Evolutionary conservation across 2,888 invertebrate species (phyloP), one percentile per base, ranked within the genome.

Genomic region (Molorchus minor): DNA sequence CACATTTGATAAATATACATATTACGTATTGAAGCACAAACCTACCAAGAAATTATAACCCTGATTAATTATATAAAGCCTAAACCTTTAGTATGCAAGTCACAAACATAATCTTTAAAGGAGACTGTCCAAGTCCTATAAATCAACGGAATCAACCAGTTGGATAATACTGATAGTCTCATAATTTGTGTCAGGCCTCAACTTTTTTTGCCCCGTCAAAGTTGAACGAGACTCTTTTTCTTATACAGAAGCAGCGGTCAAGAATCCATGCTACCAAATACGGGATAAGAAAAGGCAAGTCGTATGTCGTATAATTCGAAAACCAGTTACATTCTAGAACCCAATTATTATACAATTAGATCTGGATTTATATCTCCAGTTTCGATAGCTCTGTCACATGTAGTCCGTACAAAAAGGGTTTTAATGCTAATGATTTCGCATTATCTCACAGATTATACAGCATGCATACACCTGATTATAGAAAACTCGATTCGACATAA

Each of bases 341-440:
- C 54, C 35, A 58, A 62, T 61, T 47, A 57, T 59, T 57, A 36
- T 56, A 59, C 62, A 62, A 62, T 59, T 62, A 59, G 59, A 43
- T 52, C 59, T 54, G 59, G 59, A 59, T 59, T 59, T 56, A 62
- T 59, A n/a, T n/a, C 55, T 43, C 51, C 52, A 58, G 19, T 21
- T 20, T 10, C 41, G 33, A 17, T 43, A 56, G 12, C 41, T 36
- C 43, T 44, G 40, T 33, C 25, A 38, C 30, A 19, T 43, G 43
- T 15, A 19, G 43, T 21, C 2, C 33, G 3, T 3, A 33, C 10
- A 33, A 33, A 33, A 33, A 10, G 12, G 33, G 10, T 33, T 33
- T 12, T 3, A 10, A 33, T 33, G 33, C 3, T 33, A 33, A 33
- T 33, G 33, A 33, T 33, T n/a, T 12, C 12, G n/a, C 33, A 7